Percentiles rank a stretch among this genome's conserved stretches.
These are phyloP conservation scores for Stichodactyla mertensii DNA, from an alignment of 64 coral and sea anemone genomes.

Conservation along the genomic window DNA sequence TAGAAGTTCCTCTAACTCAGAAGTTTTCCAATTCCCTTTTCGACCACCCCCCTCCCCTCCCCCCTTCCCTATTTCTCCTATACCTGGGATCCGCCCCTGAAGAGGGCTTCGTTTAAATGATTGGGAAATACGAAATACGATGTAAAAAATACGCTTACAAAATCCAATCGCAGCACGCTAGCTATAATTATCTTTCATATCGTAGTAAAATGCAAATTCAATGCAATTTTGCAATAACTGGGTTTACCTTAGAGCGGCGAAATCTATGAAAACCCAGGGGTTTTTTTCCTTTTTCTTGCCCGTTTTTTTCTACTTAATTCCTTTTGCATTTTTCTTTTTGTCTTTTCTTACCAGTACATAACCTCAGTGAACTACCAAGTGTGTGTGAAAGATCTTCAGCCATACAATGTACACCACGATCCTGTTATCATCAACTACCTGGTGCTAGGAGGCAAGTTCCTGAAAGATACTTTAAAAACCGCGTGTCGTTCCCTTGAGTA, in stretches of 20 bases:
- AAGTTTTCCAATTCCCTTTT: neutral
- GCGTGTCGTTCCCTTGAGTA: neutral
- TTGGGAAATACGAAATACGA: no score
- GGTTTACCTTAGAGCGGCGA: no score
- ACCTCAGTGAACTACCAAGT: neutral
- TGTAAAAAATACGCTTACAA: no score
- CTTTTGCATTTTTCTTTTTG: neutral
- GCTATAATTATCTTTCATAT: no score
- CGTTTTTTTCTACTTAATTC: neutral
- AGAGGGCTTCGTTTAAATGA: no score
- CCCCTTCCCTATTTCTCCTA: neutral
- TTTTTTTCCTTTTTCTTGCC: no score
- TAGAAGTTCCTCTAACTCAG: no score
- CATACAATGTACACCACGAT: conserved; percentile 23
- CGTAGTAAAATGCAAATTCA: no score
- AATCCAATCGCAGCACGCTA: no score
- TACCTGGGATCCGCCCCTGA: no score
- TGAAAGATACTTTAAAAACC: neutral
- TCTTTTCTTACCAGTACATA: neutral
- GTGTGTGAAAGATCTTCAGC: conserved; percentile 26
- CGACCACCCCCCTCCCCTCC: neutral
- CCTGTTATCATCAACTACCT: conserved; percentile 5
- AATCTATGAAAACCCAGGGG: no score
- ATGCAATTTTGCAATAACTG: no score
- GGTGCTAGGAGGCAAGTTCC: neutral